Conservation (phyloP, 2,888 invertebrate genomes). For the Hyppa rectilinea region DNA sequence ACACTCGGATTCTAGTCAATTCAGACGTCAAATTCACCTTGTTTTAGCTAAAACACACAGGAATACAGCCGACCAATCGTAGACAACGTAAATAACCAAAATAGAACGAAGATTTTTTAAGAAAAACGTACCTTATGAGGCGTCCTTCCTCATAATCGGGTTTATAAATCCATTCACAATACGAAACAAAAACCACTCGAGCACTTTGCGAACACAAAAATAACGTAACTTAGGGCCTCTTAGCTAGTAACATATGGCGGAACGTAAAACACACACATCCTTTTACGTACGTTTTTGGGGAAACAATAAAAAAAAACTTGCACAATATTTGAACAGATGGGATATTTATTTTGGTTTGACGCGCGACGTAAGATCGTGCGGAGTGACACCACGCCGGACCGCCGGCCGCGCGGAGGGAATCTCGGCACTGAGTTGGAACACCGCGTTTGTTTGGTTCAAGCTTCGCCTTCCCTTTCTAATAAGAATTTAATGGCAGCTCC, state of each 20-base stretch:
- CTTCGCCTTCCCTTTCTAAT: constrained; percentile 83
- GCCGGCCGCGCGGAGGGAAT: constrained; percentile 76
- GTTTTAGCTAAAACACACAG: constrained; percentile 63
- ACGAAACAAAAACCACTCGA: constrained; percentile 85
- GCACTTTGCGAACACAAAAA: constrained; percentile 85
- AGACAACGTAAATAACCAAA: constrained; percentile 60
- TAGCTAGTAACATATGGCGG: constrained; percentile 68
- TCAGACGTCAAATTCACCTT: constrained; percentile 59
- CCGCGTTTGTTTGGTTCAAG: constrained; percentile 77
- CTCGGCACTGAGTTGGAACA: constrained; percentile 79
- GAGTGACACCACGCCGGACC: constrained; percentile 60
- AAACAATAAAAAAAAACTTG: constrained; percentile 84
- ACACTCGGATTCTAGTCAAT: constrained; percentile 65
- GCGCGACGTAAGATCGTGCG: constrained; percentile 76
- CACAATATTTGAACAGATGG: constrained; percentile 89
- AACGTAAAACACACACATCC: constrained; percentile 79
- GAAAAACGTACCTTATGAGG: constrained; percentile 78
- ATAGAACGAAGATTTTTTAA: constrained; percentile 70
- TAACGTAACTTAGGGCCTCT: constrained; percentile 73
- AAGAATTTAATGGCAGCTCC: constrained; percentile 69
- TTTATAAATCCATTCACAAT: constrained; percentile 88
- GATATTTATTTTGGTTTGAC: constrained; percentile 87
- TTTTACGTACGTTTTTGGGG: constrained; percentile 75
- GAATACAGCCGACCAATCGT: constrained; percentile 56
- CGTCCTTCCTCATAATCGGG: constrained; percentile 85